phyloP scores from a whole-genome alignment of 1,140 invertebrate species.

The Ericerus pela region DNA sequence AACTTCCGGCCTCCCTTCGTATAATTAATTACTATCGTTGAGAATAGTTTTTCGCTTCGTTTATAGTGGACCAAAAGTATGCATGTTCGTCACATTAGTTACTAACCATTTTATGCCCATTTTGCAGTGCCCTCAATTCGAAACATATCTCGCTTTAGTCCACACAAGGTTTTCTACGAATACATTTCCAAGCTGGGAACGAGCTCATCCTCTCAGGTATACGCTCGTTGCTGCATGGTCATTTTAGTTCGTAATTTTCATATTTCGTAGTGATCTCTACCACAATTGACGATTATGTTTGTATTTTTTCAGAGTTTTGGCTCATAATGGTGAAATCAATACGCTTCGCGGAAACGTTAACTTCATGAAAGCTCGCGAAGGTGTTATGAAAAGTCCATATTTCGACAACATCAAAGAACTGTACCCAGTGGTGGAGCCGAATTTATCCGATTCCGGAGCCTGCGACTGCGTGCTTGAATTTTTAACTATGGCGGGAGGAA shows the following conservation, averaged over 20 bases:
- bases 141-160: conserved; percentile 87
- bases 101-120: too few relatives aligned
- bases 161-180: conserved; percentile 97
- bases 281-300: neutral
- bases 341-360: conserved; percentile 96
- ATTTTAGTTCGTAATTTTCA: too few relatives aligned
- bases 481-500: conserved; percentile 76
- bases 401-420: conserved; percentile 69
- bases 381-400: conserved; percentile 86
- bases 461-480: conserved; percentile 97
- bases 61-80: too few relatives aligned
- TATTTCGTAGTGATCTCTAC: neutral
- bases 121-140: conserved; percentile 55
- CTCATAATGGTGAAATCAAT: conserved; percentile 99
- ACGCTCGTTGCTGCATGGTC: conserved; percentile 13
- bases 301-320: conserved; percentile 54
- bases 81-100: too few relatives aligned
- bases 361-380: conserved; percentile 95
- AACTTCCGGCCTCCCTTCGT: too few relatives aligned
- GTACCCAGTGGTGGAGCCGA: conserved; percentile 95
- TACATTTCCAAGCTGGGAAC: conserved; percentile 97
- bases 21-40: too few relatives aligned
- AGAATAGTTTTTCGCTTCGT: too few relatives aligned
- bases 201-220: conserved; percentile 93
- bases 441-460: conserved; percentile 91